Evolutionary conservation across 2,888 invertebrate species (phyloP).

Genomic region (Zaprionus lineosus): DNA sequence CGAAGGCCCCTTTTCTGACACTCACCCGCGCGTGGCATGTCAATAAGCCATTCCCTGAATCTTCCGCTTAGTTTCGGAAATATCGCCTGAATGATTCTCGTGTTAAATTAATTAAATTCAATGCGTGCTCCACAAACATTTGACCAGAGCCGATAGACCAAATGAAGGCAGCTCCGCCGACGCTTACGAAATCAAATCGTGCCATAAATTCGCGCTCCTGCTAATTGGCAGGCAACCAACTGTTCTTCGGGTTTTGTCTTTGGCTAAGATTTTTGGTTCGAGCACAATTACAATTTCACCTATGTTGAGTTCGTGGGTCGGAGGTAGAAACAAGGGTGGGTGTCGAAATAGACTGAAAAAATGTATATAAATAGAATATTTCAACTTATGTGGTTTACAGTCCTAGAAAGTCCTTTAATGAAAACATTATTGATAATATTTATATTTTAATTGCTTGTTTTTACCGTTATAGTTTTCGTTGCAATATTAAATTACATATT

Average conservation of each 20-base stretch:
- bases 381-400: too few species aligned
- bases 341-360: too few species aligned
- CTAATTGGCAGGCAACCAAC: slow-evolving; percentile 47
- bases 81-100: slow-evolving; percentile 71
- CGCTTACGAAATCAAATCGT: slow-evolving; percentile 56
- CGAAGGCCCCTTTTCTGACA: slow-evolving; percentile 8
- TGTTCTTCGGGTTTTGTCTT: slow-evolving; percentile 12
- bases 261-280: background rate
- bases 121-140: slow-evolving; percentile 68
- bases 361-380: too few species aligned
- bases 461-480: too few species aligned
- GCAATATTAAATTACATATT: too few species aligned
- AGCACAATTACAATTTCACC: too few species aligned
- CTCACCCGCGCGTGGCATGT: slow-evolving; percentile 52
- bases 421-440: too few species aligned
- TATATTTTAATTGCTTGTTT: too few species aligned
- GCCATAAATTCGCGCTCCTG: slow-evolving; percentile 57
- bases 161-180: slow-evolving; percentile 31
- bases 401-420: too few species aligned
- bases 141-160: slow-evolving; percentile 51
- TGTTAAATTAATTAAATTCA: slow-evolving; percentile 75
- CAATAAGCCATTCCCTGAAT: slow-evolving; percentile 63
- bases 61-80: slow-evolving; percentile 63
- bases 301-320: too few species aligned
- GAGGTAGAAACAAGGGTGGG: too few species aligned